Conservation (phyloP, 2,888 invertebrate species). For the Papilio demoleus region DNA sequence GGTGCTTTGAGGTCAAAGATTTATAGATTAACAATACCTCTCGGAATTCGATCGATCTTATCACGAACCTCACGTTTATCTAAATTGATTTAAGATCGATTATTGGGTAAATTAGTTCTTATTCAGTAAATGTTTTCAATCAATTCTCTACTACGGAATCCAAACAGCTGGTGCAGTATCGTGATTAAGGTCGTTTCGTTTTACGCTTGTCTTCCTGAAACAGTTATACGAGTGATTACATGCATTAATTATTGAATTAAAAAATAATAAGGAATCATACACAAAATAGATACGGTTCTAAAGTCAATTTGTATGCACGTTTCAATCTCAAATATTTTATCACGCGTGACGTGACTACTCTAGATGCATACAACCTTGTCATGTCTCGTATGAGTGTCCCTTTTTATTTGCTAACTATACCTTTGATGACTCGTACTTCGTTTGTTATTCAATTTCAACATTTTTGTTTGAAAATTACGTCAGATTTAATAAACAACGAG, state of each 20-base stretch:
- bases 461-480: slow-evolving; percentile 39
- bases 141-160: background rate
- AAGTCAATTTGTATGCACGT: slow-evolving; percentile 27
- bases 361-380: slow-evolving; percentile 28
- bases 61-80: slow-evolving; percentile 10
- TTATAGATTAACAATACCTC: slow-evolving; percentile 40
- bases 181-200: background rate
- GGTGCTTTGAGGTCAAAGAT: slow-evolving; percentile 32
- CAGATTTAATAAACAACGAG: slow-evolving; percentile 28
- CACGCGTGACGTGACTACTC: slow-evolving; percentile 26
- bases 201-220: background rate
- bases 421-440: slow-evolving; percentile 37
- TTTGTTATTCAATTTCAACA: slow-evolving; percentile 43
- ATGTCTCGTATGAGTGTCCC: slow-evolving; percentile 31
- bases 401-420: slow-evolving; percentile 37
- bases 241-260: slow-evolving; percentile 16
- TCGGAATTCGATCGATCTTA: slow-evolving; percentile 24
- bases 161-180: background rate
- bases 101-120: background rate
- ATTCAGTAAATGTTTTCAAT: slow-evolving; percentile 5
- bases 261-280: slow-evolving; percentile 31
- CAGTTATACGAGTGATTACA: slow-evolving; percentile 9
- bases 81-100: slow-evolving; percentile 9
- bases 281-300: slow-evolving; percentile 17
- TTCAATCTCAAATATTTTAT: slow-evolving; percentile 38